Evolutionary conservation across 2,113 vertebrate genomes (phyloP).

Genomic region (Takifugu bimaculatus): DNA sequence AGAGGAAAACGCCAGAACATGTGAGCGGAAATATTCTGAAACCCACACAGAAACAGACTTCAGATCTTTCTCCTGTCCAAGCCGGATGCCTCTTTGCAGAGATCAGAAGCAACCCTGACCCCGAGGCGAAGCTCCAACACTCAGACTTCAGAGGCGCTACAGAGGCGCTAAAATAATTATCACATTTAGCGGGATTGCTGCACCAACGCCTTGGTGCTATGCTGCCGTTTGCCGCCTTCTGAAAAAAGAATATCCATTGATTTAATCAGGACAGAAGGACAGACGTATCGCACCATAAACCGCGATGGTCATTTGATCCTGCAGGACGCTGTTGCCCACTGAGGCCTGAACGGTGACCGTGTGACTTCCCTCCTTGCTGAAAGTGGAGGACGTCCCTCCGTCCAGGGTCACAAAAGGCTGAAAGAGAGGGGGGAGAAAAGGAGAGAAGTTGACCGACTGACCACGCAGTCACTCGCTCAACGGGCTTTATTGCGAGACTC

Average conservation of each 20-base stretch:
- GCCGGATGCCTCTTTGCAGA: neutral
- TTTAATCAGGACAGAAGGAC: neutral
- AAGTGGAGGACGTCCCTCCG: constrained; percentile 82
- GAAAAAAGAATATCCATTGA: neutral
- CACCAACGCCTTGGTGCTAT: too few species aligned
- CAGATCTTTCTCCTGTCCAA: constrained; percentile 3
- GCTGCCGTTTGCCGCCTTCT: too few species aligned
- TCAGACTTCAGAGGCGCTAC: too few species aligned
- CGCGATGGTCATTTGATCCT: constrained; percentile 86
- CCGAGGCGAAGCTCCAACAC: too few species aligned
- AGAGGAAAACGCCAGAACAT: constrained; percentile 84
- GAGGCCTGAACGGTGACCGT: constrained; percentile 88
- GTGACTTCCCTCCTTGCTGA: constrained; percentile 84
- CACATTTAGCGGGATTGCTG: too few species aligned
- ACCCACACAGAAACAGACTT: constrained; percentile 19
- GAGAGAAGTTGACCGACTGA: neutral
- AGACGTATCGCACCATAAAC: constrained; percentile 82
- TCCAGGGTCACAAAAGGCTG: constrained; percentile 87
- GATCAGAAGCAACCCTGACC: constrained; percentile 2
- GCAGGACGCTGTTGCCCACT: constrained; percentile 83
- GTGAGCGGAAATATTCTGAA: constrained; percentile 87
- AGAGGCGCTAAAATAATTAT: too few species aligned
- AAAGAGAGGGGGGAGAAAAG: constrained; percentile 10
- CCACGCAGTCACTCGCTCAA: neutral
- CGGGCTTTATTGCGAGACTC: neutral